phyloP scores from a whole-genome alignment of 1,140 invertebrate species.

The Bombus terrestris region DNA sequence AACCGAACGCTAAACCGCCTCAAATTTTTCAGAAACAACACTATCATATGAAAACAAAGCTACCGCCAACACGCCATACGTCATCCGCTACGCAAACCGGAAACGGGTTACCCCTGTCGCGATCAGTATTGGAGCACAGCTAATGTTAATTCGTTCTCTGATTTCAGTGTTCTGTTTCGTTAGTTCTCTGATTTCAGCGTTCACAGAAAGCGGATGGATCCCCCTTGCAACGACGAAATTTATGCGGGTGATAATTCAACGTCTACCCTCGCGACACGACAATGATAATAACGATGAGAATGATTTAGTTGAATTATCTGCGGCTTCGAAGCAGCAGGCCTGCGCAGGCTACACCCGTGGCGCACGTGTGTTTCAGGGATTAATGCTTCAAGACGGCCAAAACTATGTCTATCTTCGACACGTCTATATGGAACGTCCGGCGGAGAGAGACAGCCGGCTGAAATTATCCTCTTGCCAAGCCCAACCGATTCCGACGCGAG shows the following conservation, averaged over 20 bases:
- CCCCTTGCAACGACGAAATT: background rate
- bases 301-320: conserved; percentile 42
- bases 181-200: conserved; percentile 21
- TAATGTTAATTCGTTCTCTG: conserved; percentile 11
- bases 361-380: conserved; percentile 46
- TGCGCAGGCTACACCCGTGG: background rate
- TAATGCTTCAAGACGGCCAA: conserved; percentile 51
- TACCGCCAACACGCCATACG: background rate
- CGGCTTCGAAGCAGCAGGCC: background rate
- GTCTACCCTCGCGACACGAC: conserved; percentile 16
- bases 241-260: conserved; percentile 46
- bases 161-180: conserved; percentile 8
- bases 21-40: background rate
- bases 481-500: conserved; percentile 25
- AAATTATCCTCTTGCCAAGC: conserved; percentile 46
- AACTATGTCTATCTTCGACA: conserved; percentile 56
- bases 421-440: conserved; percentile 42
- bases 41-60: background rate
- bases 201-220: background rate
- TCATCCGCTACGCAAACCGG: background rate
- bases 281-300: conserved; percentile 45
- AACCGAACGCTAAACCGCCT: background rate
- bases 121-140: background rate
- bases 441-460: conserved; percentile 16
- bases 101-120: background rate